These are phyloP conservation scores for Drosophila nigrodunni DNA, from an alignment of 1,140 invertebrate genomes.

Conservation along the genomic window DNA sequence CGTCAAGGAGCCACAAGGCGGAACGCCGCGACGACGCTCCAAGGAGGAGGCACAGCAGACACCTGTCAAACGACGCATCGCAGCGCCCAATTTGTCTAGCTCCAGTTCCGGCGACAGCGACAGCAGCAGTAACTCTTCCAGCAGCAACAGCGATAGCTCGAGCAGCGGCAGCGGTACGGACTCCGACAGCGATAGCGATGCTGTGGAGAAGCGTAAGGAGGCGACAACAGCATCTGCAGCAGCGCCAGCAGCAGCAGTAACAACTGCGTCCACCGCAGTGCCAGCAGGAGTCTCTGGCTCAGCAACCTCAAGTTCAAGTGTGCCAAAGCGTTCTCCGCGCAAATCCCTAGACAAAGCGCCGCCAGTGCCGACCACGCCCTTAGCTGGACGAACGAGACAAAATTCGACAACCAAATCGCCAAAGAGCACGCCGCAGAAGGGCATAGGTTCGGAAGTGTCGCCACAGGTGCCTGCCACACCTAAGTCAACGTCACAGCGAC, in stretches of 20 bases:
- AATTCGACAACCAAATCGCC: slow-evolving; percentile 75
- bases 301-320: slow-evolving; percentile 33
- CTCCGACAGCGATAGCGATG: slow-evolving; percentile 59
- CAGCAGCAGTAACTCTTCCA: slow-evolving; percentile 52
- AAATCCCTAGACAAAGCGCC: slow-evolving; percentile 71
- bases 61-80: slow-evolving; percentile 64
- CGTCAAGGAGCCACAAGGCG: slow-evolving; percentile 44
- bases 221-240: slow-evolving; percentile 1
- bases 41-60: slow-evolving; percentile 58
- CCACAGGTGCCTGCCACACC: slow-evolving; percentile 28
- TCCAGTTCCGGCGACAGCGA: slow-evolving; percentile 69
- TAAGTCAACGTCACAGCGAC: slow-evolving; percentile 31
- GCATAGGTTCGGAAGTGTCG: slow-evolving; percentile 26
- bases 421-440: slow-evolving; percentile 67
- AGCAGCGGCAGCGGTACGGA: slow-evolving; percentile 57
- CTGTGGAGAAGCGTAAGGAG: slow-evolving; percentile 30
- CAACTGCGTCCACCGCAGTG: not conserved
- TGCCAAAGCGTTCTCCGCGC: slow-evolving; percentile 75
- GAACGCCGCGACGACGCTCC: slow-evolving; percentile 46
- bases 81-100: slow-evolving; percentile 64
- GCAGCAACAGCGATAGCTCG: slow-evolving; percentile 53
- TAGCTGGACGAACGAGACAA: slow-evolving; percentile 59
- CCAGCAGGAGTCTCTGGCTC: not conserved
- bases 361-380: slow-evolving; percentile 8
- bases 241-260: not conserved